phyloP scores from a whole-genome alignment of 2,113 vertebrate genomes.

The Vidua chalybeata region DNA sequence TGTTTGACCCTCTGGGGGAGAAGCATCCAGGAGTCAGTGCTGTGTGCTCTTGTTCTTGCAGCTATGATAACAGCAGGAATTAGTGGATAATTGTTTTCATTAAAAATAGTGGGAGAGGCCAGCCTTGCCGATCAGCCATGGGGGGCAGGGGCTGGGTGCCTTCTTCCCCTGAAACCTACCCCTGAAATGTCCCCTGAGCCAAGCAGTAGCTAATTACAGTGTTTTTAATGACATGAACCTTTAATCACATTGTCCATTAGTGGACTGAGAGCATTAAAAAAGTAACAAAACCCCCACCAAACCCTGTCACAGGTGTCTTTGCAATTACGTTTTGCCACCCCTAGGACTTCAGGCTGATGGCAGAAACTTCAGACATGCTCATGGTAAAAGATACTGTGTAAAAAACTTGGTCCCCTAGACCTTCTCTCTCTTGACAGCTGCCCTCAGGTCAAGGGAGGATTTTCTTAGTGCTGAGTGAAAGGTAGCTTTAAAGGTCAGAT shows the following conservation, averaged over 20 bases:
- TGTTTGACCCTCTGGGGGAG: background rate
- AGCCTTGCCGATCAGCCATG: background rate
- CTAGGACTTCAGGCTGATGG: background rate
- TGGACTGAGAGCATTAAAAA: background rate
- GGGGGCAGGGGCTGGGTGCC: background rate
- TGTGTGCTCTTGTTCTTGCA: background rate
- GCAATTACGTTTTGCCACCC: background rate
- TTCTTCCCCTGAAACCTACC: background rate
- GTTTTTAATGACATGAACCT: background rate
- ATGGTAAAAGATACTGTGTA: background rate
- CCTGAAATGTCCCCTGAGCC: background rate
- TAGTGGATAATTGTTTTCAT: background rate
- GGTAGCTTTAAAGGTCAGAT: background rate
- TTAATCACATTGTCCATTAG: background rate
- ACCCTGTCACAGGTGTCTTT: background rate
- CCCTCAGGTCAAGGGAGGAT: background rate
- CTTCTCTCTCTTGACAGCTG: background rate
- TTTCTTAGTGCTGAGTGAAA: background rate
- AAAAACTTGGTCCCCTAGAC: background rate
- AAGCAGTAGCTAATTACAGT: constrained; percentile 2
- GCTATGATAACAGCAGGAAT: background rate
- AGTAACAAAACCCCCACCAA: background rate
- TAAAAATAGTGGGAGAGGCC: background rate
- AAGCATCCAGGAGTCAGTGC: background rate
- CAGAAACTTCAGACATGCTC: background rate